Conservation (phyloP, 1,140 invertebrate genomes). For the silkworm (Bombyx mori) region ASM3026992v2 NC_085131.1:1155001-1155500, state of each 20-base stretch:
- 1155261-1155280: constrained; percentile 29
- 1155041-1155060: too few species aligned
- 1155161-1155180: too few species aligned
- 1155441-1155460: constrained; percentile 64
- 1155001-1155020: too few species aligned
- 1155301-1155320: constrained; percentile 19
- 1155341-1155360: constrained; percentile 73
- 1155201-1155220: too few species aligned
- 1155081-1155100: too few species aligned
- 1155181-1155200: too few species aligned
- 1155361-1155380: constrained; percentile 67
- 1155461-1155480: constrained; percentile 27
- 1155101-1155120: too few species aligned
- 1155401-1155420: constrained; percentile 70
- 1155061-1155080: too few species aligned
- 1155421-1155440: constrained; percentile 64
- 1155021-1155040: too few species aligned
- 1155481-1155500: background rate
- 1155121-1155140: too few species aligned
- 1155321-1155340: constrained; percentile 62
- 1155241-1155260: constrained; percentile 30
- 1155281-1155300: constrained; percentile 5
- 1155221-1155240: too few species aligned
- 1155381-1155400: constrained; percentile 68
- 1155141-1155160: too few species aligned